These are phyloP conservation scores for Thamnaconus septentrionalis DNA, from an alignment of 2,113 vertebrate genomes.

Conservation along the genomic window DNA sequence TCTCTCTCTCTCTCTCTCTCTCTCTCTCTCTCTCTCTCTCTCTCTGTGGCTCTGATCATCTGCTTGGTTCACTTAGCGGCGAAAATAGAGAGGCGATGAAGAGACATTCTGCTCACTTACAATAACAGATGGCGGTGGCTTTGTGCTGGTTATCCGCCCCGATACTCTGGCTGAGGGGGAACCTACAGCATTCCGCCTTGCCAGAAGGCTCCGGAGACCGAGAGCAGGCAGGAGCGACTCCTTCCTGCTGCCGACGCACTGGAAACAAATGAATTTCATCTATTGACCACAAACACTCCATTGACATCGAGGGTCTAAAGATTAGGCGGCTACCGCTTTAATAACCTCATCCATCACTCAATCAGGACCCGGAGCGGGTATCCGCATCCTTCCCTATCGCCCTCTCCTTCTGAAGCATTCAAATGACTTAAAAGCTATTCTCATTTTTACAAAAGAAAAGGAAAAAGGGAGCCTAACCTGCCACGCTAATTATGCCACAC, in stretches of 20 bases:
- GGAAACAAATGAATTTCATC: slow-evolving; percentile 59
- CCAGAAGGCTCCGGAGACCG: too few relatives aligned
- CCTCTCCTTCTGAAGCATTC: too few relatives aligned
- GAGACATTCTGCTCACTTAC: neutral
- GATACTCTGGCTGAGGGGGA: slow-evolving; percentile 1
- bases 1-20: too few relatives aligned
- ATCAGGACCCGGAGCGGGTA: slow-evolving; percentile 18
- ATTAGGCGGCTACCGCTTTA: slow-evolving; percentile 25
- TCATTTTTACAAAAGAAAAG: too few relatives aligned
- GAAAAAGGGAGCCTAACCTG: too few relatives aligned
- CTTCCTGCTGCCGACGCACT: slow-evolving; percentile 13
- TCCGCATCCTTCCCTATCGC: too few relatives aligned
- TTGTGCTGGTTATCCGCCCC: slow-evolving; percentile 31
- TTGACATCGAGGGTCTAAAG: slow-evolving; percentile 36
- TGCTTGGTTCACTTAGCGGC: slow-evolving; percentile 2
- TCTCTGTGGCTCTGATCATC: too few relatives aligned
- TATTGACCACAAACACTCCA: slow-evolving; percentile 43
- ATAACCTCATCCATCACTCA: slow-evolving; percentile 59
- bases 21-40: neutral
- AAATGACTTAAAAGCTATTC: too few relatives aligned
- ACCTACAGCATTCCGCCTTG: too few relatives aligned
- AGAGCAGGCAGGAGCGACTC: too few relatives aligned
- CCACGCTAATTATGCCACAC: too few relatives aligned
- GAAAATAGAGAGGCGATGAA: neutral
- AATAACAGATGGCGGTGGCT: slow-evolving; percentile 17